Evolutionary conservation across 2,113 vertebrate species (phyloP).

Genomic region (Myiopsitta monachus): DNA sequence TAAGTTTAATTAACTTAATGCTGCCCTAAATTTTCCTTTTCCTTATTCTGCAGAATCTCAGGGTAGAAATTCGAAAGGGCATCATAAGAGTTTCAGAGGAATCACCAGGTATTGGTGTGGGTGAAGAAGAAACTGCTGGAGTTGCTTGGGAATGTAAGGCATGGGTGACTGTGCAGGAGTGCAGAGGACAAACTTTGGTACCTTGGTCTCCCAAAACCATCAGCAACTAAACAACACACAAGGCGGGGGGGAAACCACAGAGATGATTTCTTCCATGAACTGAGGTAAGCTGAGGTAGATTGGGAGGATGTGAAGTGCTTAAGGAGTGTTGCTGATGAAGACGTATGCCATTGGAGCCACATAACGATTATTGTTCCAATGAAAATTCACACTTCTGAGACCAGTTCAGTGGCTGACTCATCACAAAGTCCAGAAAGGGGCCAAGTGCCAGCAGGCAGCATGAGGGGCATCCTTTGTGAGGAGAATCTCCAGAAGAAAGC

Average conservation of each 20-base stretch:
- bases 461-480: not conserved
- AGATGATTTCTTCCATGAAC: not conserved
- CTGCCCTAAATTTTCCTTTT: conserved; percentile 33
- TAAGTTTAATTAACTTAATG: conserved; percentile 52
- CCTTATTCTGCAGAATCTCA: not conserved
- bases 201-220: not conserved
- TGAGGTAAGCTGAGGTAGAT: not conserved
- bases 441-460: not conserved
- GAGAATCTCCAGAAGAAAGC: not conserved
- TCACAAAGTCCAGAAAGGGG: not conserved
- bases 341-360: not conserved
- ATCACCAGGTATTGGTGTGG: not conserved
- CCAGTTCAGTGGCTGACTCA: not conserved
- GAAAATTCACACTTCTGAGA: not conserved
- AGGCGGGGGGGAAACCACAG: rapidly evolving
- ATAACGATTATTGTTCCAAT: not conserved
- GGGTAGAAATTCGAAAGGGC: not conserved
- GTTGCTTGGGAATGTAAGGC: not conserved
- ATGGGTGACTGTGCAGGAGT: rapidly evolving
- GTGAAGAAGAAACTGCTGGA: not conserved
- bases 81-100: not conserved
- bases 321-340: not conserved
- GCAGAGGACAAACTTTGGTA: not conserved
- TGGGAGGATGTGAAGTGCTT: not conserved
- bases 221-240: not conserved